These are phyloP conservation scores for Lagopus leucura DNA, from an alignment of 2,113 vertebrate genomes.

Conservation along the genomic window DNA sequence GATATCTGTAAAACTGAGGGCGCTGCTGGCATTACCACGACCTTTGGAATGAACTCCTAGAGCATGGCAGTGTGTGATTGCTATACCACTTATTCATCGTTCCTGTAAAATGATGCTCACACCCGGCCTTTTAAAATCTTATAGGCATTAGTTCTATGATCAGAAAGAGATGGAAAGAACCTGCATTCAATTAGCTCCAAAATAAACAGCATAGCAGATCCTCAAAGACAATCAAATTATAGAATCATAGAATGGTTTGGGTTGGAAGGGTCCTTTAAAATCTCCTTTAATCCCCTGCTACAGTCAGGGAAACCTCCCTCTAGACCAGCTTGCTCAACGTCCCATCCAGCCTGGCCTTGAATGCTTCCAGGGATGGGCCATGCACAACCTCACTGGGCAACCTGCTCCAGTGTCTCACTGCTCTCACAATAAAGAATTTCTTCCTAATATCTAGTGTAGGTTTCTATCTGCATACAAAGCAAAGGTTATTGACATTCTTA, in stretches of 20 bases:
- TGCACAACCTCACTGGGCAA: no score
- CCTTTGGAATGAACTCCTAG: not conserved
- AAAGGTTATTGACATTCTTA: not conserved
- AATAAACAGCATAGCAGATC: not conserved
- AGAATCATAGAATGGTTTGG: no score
- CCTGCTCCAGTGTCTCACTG: no score
- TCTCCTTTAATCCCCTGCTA: no score
- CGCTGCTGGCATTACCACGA: not conserved
- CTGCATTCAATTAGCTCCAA: not conserved
- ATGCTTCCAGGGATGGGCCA: no score
- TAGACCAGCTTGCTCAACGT: no score
- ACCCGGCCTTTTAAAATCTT: not conserved
- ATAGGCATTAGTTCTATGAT: not conserved
- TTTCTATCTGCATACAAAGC: not conserved
- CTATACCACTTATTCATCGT: not conserved
- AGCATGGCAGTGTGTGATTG: not conserved
- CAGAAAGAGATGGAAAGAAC: not conserved
- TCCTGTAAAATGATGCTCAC: not conserved
- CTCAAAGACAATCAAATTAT: not conserved
- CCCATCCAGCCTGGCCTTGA: no score
- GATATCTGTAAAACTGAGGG: not conserved
- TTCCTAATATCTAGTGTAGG: not conserved
- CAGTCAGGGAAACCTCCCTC: no score
- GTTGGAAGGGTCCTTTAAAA: no score
- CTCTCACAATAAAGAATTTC: no score